A percentile compares a stretch with the other conserved stretches of the same genome.
These are phyloP conservation scores for Cataglyphis cursor DNA, from an alignment of 2,888 invertebrate genomes.

Conservation along the genomic window DNA sequence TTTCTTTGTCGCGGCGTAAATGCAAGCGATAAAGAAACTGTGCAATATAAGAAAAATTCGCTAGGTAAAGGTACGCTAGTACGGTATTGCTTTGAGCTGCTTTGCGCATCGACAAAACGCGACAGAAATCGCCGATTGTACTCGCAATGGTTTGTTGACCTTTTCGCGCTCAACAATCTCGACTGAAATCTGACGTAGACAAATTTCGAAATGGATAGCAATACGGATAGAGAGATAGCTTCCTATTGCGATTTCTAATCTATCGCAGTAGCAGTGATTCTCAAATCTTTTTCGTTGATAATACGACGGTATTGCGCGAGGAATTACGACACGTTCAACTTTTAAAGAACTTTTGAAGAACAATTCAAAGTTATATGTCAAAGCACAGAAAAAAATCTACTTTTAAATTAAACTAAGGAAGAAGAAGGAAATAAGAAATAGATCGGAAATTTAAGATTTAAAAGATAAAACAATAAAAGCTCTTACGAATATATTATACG, in stretches of 20 bases:
- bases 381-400: background rate
- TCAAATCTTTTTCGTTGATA: background rate
- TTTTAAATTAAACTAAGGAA: background rate
- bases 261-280: background rate
- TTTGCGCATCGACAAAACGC: slow-evolving; percentile 14
- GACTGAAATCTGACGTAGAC: slow-evolving; percentile 23
- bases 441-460: background rate
- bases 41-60: background rate
- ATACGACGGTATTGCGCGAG: background rate
- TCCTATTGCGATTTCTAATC: slow-evolving; percentile 8
- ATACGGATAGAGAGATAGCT: slow-evolving; percentile 5
- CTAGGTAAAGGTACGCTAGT: background rate
- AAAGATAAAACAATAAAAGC: background rate
- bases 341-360: background rate
- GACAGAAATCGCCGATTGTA: slow-evolving; percentile 2
- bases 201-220: slow-evolving; percentile 27
- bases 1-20: slow-evolving; percentile 18
- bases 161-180: slow-evolving; percentile 32
- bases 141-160: slow-evolving; percentile 17
- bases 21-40: background rate
- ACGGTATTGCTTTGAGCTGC: background rate
- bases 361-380: background rate
- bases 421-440: background rate
- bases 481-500: too few relatives aligned
- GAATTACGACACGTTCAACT: background rate